Evolutionary conservation across 2,888 invertebrate genomes (phyloP).

Genomic region (Hesperia comma): DNA sequence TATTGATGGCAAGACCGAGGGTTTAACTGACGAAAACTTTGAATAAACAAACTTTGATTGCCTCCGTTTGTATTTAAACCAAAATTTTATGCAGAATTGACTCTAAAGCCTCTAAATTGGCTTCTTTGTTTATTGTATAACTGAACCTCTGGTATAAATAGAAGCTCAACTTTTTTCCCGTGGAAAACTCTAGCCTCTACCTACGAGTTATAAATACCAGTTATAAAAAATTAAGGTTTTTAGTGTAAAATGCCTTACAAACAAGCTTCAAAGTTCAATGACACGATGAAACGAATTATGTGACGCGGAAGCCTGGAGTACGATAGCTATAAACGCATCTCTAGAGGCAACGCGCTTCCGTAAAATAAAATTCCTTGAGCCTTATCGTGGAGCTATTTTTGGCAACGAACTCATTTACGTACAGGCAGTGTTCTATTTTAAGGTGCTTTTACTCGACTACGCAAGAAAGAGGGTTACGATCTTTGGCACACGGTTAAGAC

Average conservation of each 20-base stretch:
- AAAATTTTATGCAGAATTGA: conserved; percentile 25
- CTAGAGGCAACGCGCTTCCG: neutral
- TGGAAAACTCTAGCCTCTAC: too few species aligned
- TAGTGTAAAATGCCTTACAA: neutral
- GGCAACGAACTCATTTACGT: conserved; percentile 1
- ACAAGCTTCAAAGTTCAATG: neutral
- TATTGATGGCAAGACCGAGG: conserved; percentile 3
- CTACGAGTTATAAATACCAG: too few species aligned
- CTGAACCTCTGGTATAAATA: neutral
- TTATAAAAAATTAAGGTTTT: too few species aligned
- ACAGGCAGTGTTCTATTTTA: neutral
- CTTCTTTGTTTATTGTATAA: conserved; percentile 20
- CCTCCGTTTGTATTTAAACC: conserved; percentile 27
- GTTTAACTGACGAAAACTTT: conserved; percentile 31
- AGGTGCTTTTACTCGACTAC: neutral
- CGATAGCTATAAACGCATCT: neutral
- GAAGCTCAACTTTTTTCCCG: too few species aligned
- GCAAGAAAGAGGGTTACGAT: too few species aligned
- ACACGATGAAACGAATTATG: neutral
- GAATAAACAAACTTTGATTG: conserved; percentile 31
- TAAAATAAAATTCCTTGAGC: neutral
- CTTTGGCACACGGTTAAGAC: too few species aligned
- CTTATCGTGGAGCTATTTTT: neutral
- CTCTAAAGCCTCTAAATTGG: conserved; percentile 18
- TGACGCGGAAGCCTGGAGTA: neutral